Conservation (phyloP, 2,113 vertebrate genomes). For the Oenanthe oenanthe region DNA sequence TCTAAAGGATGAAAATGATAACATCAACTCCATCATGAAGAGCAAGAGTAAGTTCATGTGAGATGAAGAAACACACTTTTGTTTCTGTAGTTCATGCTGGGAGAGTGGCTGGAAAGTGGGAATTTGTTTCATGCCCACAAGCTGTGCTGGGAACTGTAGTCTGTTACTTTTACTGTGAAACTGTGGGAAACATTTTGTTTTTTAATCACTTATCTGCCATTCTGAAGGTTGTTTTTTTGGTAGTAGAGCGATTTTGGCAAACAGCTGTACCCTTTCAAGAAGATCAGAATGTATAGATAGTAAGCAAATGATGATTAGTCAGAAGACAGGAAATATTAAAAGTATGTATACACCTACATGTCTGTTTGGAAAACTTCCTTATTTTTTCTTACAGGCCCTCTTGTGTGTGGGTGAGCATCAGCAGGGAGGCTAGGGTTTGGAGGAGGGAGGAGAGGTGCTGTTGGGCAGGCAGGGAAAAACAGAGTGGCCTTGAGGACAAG, state of each 20-base stretch:
- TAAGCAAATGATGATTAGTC: background rate
- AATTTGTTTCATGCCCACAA: background rate
- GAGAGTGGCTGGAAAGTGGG: background rate
- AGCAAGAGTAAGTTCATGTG: background rate
- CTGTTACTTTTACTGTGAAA: background rate
- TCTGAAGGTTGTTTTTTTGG: background rate
- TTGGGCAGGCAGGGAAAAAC: background rate
- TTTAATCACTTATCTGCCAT: background rate
- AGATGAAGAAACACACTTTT: background rate
- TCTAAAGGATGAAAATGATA: background rate
- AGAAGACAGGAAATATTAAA: background rate
- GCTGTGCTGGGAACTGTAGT: background rate
- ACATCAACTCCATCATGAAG: background rate
- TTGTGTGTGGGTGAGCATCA: fast-evolving
- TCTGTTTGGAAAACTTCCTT: background rate
- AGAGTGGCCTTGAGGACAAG: background rate
- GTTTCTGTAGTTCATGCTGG: background rate
- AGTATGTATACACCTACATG: background rate
- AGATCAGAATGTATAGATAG: background rate
- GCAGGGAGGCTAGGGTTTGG: background rate
- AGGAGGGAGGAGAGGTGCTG: background rate
- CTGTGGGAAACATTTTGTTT: background rate
- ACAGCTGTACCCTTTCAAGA: background rate
- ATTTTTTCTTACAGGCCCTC: background rate
- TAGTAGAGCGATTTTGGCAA: background rate